These are phyloP conservation scores for Rutilus rutilus DNA, from an alignment of 2,113 vertebrate genomes.

Conservation along the genomic window DNA sequence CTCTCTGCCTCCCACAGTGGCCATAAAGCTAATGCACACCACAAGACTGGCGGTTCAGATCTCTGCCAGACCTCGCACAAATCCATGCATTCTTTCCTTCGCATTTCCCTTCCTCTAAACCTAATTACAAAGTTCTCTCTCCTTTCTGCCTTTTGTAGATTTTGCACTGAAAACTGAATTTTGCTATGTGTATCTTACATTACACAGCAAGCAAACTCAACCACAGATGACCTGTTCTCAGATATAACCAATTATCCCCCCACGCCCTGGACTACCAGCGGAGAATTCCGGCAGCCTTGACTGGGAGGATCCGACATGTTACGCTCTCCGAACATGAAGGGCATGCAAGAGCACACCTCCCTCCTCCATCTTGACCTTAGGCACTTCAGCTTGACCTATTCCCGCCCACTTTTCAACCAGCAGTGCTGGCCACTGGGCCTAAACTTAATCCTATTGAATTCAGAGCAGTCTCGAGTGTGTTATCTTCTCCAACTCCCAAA, in stretches of 20 bases:
- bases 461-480: not conserved
- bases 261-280: constrained; percentile 8
- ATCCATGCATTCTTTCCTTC: constrained; percentile 35
- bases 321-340: constrained; percentile 64
- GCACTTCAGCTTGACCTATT: constrained; percentile 41
- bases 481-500: not conserved
- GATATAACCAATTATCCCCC: constrained; percentile 60
- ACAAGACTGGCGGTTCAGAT: constrained; percentile 51
- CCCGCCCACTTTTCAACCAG: constrained; percentile 38
- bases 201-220: constrained; percentile 5
- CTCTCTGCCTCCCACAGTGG: constrained; percentile 57
- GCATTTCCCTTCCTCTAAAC: constrained; percentile 29
- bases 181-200: not conserved
- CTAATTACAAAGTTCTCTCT: constrained; percentile 41
- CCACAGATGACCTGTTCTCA: constrained; percentile 43
- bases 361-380: constrained; percentile 41
- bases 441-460: constrained; percentile 45
- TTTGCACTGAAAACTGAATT: not conserved
- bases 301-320: constrained; percentile 70
- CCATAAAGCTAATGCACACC: constrained; percentile 83
- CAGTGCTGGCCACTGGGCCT: constrained; percentile 53
- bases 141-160: not conserved
- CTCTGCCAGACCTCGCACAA: constrained; percentile 41
- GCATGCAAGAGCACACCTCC: constrained; percentile 20
- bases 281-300: constrained; percentile 53